A percentile compares a stretch with the other conserved stretches of the same genome.
These are phyloP conservation scores for Echinometra lucunter DNA, from an alignment of 53 echinoderm and acorn worm genomes.

Conservation along the genomic window DNA sequence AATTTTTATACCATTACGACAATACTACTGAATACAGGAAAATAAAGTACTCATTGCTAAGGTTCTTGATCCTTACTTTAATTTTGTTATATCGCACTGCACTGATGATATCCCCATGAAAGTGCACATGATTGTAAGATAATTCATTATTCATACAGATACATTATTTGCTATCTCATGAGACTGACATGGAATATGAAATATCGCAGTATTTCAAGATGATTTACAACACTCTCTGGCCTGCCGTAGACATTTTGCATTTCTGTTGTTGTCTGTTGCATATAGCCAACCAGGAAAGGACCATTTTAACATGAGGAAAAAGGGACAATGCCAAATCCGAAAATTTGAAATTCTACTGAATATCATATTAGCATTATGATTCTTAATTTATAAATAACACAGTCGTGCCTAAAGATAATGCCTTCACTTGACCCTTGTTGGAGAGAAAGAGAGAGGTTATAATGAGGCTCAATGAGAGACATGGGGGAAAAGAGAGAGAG, in stretches of 20 bases:
- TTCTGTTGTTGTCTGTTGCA: background rate
- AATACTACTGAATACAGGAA: background rate
- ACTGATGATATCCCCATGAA: background rate
- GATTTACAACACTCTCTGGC: background rate
- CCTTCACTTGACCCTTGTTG: background rate
- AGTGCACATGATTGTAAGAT: background rate
- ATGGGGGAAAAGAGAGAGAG: slow-evolving; percentile 44
- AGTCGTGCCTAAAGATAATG: background rate
- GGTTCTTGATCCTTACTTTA: background rate
- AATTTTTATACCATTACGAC: background rate
- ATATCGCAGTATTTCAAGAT: background rate
- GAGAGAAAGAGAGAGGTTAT: background rate
- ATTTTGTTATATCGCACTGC: background rate
- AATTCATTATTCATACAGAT: slow-evolving; percentile 1
- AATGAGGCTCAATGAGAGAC: background rate
- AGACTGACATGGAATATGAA: slow-evolving; percentile 19
- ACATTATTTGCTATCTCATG: background rate
- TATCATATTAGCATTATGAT: background rate
- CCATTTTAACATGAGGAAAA: background rate
- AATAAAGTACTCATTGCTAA: background rate
- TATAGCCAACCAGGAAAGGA: background rate
- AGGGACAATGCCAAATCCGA: background rate
- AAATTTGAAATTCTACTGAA: background rate
- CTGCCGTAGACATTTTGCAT: background rate
- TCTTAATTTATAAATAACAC: background rate